A percentile compares a stretch with the other conserved stretches of the same genome.
These are phyloP conservation scores for mouse (Mus musculus) DNA, from an alignment of 2,113 vertebrate species.

Conservation along the genomic window DNA sequence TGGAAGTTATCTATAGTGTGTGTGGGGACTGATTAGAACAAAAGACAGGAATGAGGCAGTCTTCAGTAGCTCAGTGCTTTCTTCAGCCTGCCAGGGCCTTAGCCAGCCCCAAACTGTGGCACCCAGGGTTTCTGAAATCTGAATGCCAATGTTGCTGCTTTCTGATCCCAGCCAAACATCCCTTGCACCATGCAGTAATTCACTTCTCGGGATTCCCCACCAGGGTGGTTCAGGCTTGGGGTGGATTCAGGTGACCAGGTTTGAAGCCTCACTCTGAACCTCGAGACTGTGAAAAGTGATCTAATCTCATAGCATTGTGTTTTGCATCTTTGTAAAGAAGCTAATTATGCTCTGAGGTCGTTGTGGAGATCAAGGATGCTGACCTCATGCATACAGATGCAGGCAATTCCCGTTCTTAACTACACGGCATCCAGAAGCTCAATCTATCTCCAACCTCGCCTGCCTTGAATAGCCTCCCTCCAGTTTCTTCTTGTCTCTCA, in stretches of 20 bases:
- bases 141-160: neutral
- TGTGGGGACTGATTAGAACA: conserved; percentile 28
- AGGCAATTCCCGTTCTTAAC: neutral
- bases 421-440: neutral
- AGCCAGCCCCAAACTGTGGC: neutral
- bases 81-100: neutral
- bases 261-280: neutral
- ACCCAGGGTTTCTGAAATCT: neutral
- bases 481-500: neutral
- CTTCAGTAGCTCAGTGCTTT: conserved; percentile 20
- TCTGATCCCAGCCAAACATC: neutral
- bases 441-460: neutral
- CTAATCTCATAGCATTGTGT: neutral
- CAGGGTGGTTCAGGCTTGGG: neutral
- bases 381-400: neutral
- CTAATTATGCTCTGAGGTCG: neutral
- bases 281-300: neutral
- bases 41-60: neutral
- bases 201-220: neutral
- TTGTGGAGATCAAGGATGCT: neutral
- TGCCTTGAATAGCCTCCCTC: neutral
- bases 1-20: neutral
- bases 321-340: conserved; percentile 17
- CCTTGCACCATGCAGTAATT: neutral
- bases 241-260: neutral